Evolutionary conservation across 2,797 vertebrate genomes (phyloP).

Genomic region (Poecilia velifera): DNA sequence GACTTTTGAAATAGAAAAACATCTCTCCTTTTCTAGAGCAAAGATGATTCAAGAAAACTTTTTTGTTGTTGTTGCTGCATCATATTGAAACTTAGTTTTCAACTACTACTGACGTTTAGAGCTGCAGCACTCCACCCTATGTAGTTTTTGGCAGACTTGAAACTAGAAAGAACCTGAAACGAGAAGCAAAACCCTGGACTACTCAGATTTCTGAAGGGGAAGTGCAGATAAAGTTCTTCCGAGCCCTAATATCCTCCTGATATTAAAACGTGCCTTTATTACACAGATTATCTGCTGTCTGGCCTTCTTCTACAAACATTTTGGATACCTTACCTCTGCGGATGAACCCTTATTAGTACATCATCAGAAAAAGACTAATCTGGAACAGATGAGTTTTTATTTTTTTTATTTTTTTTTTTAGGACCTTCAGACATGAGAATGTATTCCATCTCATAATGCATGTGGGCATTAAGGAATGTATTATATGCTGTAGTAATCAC

Average conservation of each 20-base stretch:
- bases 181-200: slow-evolving; percentile 6
- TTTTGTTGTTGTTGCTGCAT: neutral
- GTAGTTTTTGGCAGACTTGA: neutral
- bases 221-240: neutral
- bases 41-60: neutral
- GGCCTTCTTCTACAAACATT: neutral
- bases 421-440: neutral
- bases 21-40: neutral
- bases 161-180: neutral
- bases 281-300: neutral
- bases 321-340: neutral
- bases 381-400: neutral
- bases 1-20: neutral
- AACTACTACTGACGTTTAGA: neutral
- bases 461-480: slow-evolving; percentile 23
- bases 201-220: slow-evolving; percentile 1
- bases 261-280: neutral
- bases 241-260: neutral
- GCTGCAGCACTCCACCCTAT: neutral
- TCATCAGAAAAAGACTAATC: neutral
- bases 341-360: neutral
- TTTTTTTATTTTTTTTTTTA: too few species aligned
- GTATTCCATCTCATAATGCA: neutral
- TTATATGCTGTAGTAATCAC: slow-evolving; percentile 40
- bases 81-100: neutral